Conservation (phyloP, 2,113 vertebrate species). For the Onychostoma macrolepis region DNA sequence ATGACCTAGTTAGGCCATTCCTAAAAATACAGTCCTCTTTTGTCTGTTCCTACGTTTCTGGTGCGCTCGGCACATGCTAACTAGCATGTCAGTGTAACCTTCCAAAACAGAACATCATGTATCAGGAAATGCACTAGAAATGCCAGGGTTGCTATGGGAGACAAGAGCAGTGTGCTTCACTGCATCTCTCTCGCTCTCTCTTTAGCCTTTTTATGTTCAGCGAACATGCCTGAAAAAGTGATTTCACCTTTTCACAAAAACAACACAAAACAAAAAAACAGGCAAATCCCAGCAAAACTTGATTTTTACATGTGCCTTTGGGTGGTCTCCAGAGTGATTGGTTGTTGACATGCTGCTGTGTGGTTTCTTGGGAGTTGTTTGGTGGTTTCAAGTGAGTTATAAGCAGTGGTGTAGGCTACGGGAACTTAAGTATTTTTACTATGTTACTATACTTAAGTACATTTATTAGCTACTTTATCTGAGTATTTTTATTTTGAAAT, state of each 20-base stretch:
- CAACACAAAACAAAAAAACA: background rate
- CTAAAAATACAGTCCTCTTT: slow-evolving; percentile 47
- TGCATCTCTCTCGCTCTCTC: background rate
- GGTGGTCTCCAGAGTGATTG: background rate
- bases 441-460: no score
- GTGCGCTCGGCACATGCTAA: slow-evolving; percentile 41
- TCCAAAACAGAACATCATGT: slow-evolving; percentile 43
- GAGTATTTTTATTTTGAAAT: no score
- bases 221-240: background rate
- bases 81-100: slow-evolving; percentile 43
- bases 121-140: slow-evolving; percentile 43
- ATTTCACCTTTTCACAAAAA: background rate
- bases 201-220: slow-evolving; percentile 29
- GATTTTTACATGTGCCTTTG: background rate
- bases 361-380: background rate
- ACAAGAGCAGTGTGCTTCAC: slow-evolving; percentile 31
- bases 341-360: background rate
- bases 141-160: slow-evolving; percentile 56
- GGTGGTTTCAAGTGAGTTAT: background rate
- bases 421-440: no score
- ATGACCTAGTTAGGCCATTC: slow-evolving; percentile 49
- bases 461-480: no score
- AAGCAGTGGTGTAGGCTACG: no score
- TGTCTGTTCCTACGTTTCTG: slow-evolving; percentile 32
- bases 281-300: background rate